Conservation (phyloP, 2,888 invertebrate species). For the Erannis defoliaria region DNA sequence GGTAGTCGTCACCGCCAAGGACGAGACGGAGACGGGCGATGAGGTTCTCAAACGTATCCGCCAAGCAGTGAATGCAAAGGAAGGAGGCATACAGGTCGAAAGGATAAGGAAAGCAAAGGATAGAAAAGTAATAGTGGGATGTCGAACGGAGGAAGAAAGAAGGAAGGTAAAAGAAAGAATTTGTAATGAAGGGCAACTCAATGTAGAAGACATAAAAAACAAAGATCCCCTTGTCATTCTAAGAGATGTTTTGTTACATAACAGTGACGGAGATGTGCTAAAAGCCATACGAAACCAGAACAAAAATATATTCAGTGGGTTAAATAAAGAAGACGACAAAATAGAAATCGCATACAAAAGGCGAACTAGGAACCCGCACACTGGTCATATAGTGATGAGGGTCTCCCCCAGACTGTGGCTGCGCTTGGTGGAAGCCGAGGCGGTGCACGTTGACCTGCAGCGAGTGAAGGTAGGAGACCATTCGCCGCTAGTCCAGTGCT, state of each 20-base stretch:
- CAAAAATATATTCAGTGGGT: not conserved
- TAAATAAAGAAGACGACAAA: not conserved
- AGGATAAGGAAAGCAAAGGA: not conserved
- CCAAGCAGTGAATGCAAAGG: not conserved
- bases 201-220: not conserved
- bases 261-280: not conserved
- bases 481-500: too few relatives aligned
- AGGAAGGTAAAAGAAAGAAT: not conserved
- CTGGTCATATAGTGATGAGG: too few relatives aligned
- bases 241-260: not conserved
- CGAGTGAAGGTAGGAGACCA: too few relatives aligned
- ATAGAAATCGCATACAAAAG: too few relatives aligned
- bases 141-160: not conserved
- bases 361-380: slow-evolving; percentile 10
- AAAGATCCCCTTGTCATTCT: not conserved
- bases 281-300: not conserved
- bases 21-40: not conserved
- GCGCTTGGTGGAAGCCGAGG: too few relatives aligned
- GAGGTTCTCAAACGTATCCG: not conserved
- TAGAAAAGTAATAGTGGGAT: not conserved
- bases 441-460: too few relatives aligned
- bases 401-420: too few relatives aligned
- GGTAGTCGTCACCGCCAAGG: too few relatives aligned
- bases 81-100: not conserved
- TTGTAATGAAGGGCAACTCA: not conserved